phyloP scores from a whole-genome alignment of 2,797 vertebrate species.

The Coilia nasus region DNA sequence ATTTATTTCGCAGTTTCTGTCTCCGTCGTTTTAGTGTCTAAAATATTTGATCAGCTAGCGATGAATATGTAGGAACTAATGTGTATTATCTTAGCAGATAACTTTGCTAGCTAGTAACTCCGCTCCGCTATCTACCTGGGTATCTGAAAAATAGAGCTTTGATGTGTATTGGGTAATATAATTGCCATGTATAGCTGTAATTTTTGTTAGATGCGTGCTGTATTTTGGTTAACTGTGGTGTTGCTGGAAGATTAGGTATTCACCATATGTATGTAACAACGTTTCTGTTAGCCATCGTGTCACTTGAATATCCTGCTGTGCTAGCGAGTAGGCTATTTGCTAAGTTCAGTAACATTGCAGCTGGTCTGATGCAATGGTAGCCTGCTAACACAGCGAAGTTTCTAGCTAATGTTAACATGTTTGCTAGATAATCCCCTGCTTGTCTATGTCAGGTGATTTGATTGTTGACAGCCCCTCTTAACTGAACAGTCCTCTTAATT shows the following conservation, averaged over 20 bases:
- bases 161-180: not conserved
- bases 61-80: not conserved
- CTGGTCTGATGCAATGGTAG: constrained; percentile 11
- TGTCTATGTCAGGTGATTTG: not conserved
- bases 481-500: not conserved
- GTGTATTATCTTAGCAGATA: not conserved
- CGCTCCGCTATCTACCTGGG: not conserved
- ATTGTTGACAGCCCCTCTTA: constrained; percentile 1
- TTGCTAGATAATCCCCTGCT: not conserved
- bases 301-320: not conserved
- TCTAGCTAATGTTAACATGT: constrained; percentile 7
- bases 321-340: not conserved
- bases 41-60: not conserved
- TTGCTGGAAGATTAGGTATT: not conserved
- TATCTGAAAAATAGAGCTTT: not conserved
- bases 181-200: not conserved
- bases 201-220: not conserved
- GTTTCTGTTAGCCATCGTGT: not conserved
- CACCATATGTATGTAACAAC: not conserved
- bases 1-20: not conserved
- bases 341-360: not conserved
- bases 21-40: not conserved
- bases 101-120: not conserved
- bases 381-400: not conserved
- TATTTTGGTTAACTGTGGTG: not conserved